phyloP scores from a whole-genome alignment of 1,140 invertebrate species.

The Grapholita molesta region DNA sequence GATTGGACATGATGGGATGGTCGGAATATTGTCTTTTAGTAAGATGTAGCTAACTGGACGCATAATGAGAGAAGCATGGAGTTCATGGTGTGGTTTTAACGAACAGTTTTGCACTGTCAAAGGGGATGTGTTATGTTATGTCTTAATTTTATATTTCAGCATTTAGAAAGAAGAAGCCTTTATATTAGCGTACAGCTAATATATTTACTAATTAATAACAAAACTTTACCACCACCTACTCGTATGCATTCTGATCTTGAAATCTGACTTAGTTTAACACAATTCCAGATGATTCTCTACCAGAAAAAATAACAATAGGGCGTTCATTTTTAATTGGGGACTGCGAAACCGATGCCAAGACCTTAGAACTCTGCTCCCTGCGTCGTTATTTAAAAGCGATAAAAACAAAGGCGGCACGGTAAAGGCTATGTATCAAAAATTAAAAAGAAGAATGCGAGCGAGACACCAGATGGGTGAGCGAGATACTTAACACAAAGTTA shows the following conservation, averaged over 20 bases:
- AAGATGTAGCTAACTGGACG: conserved; percentile 49
- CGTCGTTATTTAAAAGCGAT: neutral
- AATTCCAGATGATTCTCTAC: neutral
- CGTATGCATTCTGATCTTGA: too few species aligned
- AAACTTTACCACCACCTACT: too few species aligned
- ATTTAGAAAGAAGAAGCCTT: too few species aligned
- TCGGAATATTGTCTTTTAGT: conserved; percentile 40
- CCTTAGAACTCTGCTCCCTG: neutral
- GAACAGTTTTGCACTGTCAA: neutral
- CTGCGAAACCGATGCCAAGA: neutral
- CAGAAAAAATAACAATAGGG: neutral
- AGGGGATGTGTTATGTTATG: neutral
- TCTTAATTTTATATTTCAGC: neutral
- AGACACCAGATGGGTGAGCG: neutral
- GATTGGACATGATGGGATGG: neutral
- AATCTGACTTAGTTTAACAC: too few species aligned
- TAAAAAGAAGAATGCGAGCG: neutral
- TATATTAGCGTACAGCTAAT: too few species aligned
- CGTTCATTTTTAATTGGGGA: neutral
- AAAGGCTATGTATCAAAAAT: conserved; percentile 3
- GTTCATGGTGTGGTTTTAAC: neutral
- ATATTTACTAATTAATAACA: too few species aligned
- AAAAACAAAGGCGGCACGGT: conserved; percentile 1
- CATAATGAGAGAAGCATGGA: conserved; percentile 36
- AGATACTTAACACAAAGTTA: neutral